Evolutionary conservation across 2,113 vertebrate genomes (phyloP).

Genomic region (Poeciliopsis turrubarensis): DNA sequence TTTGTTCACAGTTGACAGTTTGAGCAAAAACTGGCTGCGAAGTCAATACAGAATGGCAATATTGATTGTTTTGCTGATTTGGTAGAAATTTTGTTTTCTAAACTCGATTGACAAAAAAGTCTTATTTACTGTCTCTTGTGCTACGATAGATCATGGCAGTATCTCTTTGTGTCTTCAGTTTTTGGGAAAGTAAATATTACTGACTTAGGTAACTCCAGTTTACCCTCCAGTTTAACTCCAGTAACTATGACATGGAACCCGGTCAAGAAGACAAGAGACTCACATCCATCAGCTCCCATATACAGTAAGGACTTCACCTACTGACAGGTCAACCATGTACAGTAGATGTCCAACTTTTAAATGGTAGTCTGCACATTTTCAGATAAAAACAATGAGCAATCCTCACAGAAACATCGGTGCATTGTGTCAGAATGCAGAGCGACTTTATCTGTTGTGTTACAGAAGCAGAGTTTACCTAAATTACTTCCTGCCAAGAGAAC

Average conservation of each 20-base stretch:
- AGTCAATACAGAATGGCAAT: not conserved
- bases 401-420: too few species aligned
- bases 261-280: not conserved
- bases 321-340: not conserved
- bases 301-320: not conserved
- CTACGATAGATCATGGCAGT: too few species aligned
- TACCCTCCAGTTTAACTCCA: too few species aligned
- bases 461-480: not conserved
- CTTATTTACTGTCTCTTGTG: too few species aligned
- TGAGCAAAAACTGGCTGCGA: not conserved
- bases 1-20: not conserved
- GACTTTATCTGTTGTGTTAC: not conserved
- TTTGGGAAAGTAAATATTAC: not conserved
- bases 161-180: not conserved
- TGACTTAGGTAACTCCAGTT: too few species aligned
- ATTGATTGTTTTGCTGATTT: not conserved
- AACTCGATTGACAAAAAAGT: not conserved
- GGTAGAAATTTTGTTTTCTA: too few species aligned
- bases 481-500: constrained; percentile 51
- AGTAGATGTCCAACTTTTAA: not conserved
- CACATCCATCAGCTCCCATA: not conserved
- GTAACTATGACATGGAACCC: not conserved
- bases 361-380: not conserved
- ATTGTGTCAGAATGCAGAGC: not conserved
- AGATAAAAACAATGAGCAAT: too few species aligned